Evolutionary conservation across 2,113 vertebrate species (phyloP).

Genomic region (human (Homo sapiens)): GRCh38 chr3:111089501-111090000

Average conservation of each 20-base stretch:
- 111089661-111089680: background rate
- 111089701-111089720: background rate
- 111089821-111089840: background rate
- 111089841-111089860: background rate
- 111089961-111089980: background rate
- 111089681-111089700: background rate
- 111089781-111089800: background rate
- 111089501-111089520: background rate
- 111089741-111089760: background rate
- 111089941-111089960: background rate
- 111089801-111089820: background rate
- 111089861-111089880: background rate
- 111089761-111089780: background rate
- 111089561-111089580: constrained; percentile 1
- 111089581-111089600: background rate
- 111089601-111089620: background rate
- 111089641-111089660: background rate
- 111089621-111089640: background rate
- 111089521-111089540: background rate
- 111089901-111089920: background rate
- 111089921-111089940: background rate
- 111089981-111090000: background rate
- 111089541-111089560: background rate
- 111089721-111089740: background rate
- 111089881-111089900: background rate